Base-by-base conservation (phyloP, 2,888 invertebrate species). In the Blomia tropicalis region DNA sequence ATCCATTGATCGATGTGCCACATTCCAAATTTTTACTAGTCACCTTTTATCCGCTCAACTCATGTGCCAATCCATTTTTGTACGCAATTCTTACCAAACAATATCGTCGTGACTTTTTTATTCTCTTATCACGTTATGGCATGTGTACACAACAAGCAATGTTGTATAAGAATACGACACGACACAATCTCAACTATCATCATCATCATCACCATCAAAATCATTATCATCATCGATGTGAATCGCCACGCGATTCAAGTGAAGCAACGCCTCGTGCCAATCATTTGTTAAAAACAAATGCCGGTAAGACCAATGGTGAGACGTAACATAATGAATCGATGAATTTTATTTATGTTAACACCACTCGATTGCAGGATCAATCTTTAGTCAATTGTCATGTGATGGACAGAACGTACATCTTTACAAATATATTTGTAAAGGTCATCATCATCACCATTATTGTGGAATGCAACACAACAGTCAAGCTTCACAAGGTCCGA, bases 1-100 rank as follows among this genome's bases (percentile, higher is more conserved):
- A 79, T 68, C 87, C 90, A 0, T 74, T 90, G 66, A 87, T 91
- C 47, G 84, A 85, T 69, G 83, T 90, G 0, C 76, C 77, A 41
- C 75, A 77, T 64, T 76, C 79, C 5, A 79, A 79, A 70, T 75
- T 91, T 58, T 75, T 89, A 14, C 75, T 89, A 65, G 89, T 91
- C 7, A 88, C 91, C 72, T 88, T 91, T 72, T 87, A 90, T 72
- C 91, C 91, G 0, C 75, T 92, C 65, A 91, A 91, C 74, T 85
- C 89, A 0, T 89, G 88, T 72, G 87, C 90, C 43, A 90, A 92
- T 75, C 91, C 91, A 0, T 90, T 89, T 76, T 76, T 92, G 2
- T 92, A 91, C 74, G 90, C 88, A 22, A 85, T 91, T 68, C 77
- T 89, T 71, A 91, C 90, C 5, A 82, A 87, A 66, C 88, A 88